Evolutionary conservation across 1,140 invertebrate genomes (phyloP).

Genomic region (Drosophila mojavensis): DNA sequence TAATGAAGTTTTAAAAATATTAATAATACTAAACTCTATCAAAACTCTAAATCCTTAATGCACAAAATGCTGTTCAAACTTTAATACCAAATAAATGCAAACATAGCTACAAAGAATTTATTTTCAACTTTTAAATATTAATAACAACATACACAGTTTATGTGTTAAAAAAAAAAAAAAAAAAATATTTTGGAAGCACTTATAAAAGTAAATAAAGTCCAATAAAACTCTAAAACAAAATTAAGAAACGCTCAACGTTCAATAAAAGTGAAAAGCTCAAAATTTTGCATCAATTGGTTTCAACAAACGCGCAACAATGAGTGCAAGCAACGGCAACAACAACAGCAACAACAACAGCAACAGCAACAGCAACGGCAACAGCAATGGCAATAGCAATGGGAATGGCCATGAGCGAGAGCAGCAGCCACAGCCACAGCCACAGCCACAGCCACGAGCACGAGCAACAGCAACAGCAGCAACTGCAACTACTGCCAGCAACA

Average conservation of each 20-base stretch:
- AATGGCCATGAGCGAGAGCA: slow-evolving; percentile 48
- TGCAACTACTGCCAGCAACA: slow-evolving; percentile 40
- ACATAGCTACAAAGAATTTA: background rate
- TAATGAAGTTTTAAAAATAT: too few species aligned
- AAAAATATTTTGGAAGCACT: slow-evolving; percentile 2
- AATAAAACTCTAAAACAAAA: slow-evolving; percentile 14
- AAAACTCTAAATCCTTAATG: too few species aligned
- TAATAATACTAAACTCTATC: too few species aligned
- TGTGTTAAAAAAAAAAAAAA: too few species aligned
- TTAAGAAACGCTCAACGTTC: slow-evolving; percentile 1
- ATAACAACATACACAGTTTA: background rate
- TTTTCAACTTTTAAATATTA: background rate
- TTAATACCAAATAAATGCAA: background rate
- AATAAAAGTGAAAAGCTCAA: background rate
- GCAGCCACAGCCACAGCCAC: slow-evolving; percentile 55
- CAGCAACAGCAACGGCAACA: slow-evolving; percentile 28
- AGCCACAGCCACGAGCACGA: slow-evolving; percentile 25
- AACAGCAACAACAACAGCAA: slow-evolving; percentile 18
- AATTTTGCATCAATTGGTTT: slow-evolving; percentile 9
- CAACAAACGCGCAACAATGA: slow-evolving; percentile 54
- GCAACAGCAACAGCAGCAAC: slow-evolving; percentile 35
- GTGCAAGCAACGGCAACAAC: slow-evolving; percentile 26
- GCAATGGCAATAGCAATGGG: slow-evolving; percentile 36
- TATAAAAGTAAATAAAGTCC: background rate
- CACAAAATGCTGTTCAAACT: background rate